Evolutionary conservation across 2,113 vertebrate genomes (phyloP), one percentile per base, ranked within the genome.

Genomic region (Oncorhynchus mykiss): DNA sequence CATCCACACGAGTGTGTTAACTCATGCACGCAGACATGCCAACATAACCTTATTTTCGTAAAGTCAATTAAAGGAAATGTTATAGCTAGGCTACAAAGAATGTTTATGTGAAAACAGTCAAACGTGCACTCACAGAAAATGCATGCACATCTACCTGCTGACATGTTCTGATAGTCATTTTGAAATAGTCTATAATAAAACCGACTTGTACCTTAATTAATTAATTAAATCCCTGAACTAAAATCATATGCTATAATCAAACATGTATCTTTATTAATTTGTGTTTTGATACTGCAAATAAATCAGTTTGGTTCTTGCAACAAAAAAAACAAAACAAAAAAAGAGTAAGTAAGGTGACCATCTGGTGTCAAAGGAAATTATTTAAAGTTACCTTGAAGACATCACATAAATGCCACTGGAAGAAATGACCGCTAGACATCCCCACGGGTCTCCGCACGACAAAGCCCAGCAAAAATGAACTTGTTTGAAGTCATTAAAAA

Each of bases 401-500:
- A 96, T 99, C 95, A 96, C 96, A 97, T 93, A 96, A 96, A 94
- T 95, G 96, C 95, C 96, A 95, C 93, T 96, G 96, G 94, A 94
- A 95, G 95, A 96, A 96, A 92, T 96, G 93, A 94, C 94, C 95
- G 95, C 92, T 95, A 95, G 95, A 95, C 96, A 97, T 97, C 93
- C 95, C 96, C 95, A 93, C 96, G 92, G 95, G 94, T 97, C 96
- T 95, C 96, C 95, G 93, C 94, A 95, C 95, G 94, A 94, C 95
- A 96, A 95, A 96, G 93, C 94, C 95, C 96, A 90, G 96, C 92
- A 95, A 93, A 90, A 96, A 96, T 93, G 92, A 97, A 97, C 96
- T 96, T 96, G 96, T 97, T 95, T 96, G 95, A 96, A 98, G 96
- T 96, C 96, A 97, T 97, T 96, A 95, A 95, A 96, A 96, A 96